A percentile compares a stretch with the other conserved stretches of the same genome.
Evolutionary conservation across 2,888 invertebrate species (phyloP).

Genomic region (Colletes collaris): DNA sequence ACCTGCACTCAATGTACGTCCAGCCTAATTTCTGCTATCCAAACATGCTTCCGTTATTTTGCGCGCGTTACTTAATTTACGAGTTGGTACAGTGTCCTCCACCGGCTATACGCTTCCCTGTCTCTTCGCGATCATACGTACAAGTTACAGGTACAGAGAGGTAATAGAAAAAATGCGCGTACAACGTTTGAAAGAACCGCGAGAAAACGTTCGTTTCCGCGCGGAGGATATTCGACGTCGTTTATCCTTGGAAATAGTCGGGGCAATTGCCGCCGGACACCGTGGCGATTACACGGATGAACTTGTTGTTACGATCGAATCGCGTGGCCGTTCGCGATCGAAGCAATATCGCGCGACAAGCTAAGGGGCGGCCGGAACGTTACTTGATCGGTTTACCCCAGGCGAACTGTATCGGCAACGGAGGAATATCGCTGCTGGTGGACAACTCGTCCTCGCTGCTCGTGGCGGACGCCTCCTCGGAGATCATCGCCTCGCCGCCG

Average conservation of each 20-base stretch:
- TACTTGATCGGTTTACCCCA: constrained; percentile 70
- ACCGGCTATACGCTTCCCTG: not conserved
- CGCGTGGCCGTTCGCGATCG: constrained; percentile 33
- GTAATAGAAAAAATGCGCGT: constrained; percentile 60
- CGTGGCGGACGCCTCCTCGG: constrained; percentile 83
- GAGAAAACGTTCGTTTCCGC: constrained; percentile 15
- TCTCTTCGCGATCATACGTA: constrained; percentile 19
- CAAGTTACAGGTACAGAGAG: constrained; percentile 51
- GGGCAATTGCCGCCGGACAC: constrained; percentile 7
- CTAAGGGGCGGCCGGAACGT: constrained; percentile 42
- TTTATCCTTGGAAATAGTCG: constrained; percentile 9
- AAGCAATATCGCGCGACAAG: constrained; percentile 20
- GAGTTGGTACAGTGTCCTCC: not conserved
- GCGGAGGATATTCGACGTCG: constrained; percentile 16
- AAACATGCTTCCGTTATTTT: not conserved
- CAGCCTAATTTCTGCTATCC: too few species aligned
- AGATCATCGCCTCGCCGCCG: constrained; percentile 88
- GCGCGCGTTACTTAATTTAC: not conserved
- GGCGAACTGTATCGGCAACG: constrained; percentile 71
- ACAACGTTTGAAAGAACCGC: constrained; percentile 23
- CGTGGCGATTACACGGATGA: constrained; percentile 11
- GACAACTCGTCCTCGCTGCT: constrained; percentile 81
- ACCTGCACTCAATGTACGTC: too few species aligned
- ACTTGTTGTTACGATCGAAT: constrained; percentile 20
- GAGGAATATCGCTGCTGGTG: constrained; percentile 79